Evolutionary conservation across 2,888 invertebrate genomes (phyloP).

Genomic region (Tenthredo livida): DNA sequence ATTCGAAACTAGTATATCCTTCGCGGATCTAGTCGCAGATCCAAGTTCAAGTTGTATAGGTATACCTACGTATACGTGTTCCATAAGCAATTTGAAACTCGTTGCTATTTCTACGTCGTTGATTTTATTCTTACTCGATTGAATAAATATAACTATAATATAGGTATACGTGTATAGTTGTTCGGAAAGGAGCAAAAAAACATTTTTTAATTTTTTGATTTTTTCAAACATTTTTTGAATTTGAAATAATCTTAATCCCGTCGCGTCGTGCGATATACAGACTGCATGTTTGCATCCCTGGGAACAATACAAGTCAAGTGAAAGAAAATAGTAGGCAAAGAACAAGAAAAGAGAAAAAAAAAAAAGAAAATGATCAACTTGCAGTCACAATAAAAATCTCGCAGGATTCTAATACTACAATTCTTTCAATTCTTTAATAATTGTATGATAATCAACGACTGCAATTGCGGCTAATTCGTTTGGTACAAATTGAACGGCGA

Average conservation of each 20-base stretch:
- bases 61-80: too few species aligned
- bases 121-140: neutral
- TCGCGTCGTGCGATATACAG: neutral
- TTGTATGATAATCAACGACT: too few species aligned
- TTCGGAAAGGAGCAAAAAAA: too few species aligned
- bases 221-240: too few species aligned
- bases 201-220: too few species aligned
- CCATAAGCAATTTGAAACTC: neutral
- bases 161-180: neutral
- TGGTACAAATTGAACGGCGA: neutral
- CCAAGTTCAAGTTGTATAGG: neutral
- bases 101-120: constrained; percentile 1
- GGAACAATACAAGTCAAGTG: neutral
- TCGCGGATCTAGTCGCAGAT: neutral
- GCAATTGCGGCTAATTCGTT: too few species aligned
- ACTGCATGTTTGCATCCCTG: neutral
- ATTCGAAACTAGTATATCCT: constrained; percentile 15
- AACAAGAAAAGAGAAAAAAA: too few species aligned
- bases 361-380: too few species aligned
- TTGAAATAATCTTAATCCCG: neutral
- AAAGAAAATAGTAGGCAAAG: too few species aligned
- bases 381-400: too few species aligned
- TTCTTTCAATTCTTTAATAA: neutral
- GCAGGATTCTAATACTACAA: too few species aligned
- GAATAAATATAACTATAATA: neutral